A percentile compares a stretch with the other conserved stretches of the same genome.
phyloP scores from a whole-genome alignment of 1,140 invertebrate species.

The Aphelinus atriplicis region DNA sequence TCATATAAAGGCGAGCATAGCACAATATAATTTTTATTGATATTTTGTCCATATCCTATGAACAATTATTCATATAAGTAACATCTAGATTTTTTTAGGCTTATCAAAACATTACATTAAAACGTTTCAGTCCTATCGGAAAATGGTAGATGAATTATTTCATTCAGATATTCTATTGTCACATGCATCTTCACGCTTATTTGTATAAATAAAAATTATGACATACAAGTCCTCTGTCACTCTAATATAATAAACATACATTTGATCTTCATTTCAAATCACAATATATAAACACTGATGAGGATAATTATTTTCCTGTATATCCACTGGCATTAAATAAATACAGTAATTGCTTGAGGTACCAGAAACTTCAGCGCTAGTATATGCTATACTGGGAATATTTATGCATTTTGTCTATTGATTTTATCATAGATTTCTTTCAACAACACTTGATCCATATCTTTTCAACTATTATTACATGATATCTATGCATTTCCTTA shows the following conservation, averaged over 20 bases:
- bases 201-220: conserved; percentile 28
- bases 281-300: conserved; percentile 20
- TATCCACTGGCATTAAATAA: conserved; percentile 25
- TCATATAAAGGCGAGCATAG: conserved; percentile 20
- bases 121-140: conserved; percentile 9
- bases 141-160: background rate
- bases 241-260: conserved; percentile 1
- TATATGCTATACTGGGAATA: conserved; percentile 21
- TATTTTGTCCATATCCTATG: background rate
- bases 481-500: conserved; percentile 44
- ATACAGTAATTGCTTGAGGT: conserved; percentile 30
- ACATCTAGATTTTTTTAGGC: conserved; percentile 1
- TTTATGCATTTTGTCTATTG: too few species aligned
- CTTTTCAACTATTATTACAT: too few species aligned
- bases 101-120: conserved; percentile 6
- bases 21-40: too few species aligned
- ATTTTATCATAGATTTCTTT: too few species aligned
- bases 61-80: conserved; percentile 23
- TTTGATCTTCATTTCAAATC: conserved; percentile 25
- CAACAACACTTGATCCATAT: too few species aligned
- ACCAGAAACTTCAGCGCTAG: conserved; percentile 22
- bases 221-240: conserved; percentile 8
- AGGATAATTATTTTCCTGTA: conserved; percentile 19
- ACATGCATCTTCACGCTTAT: background rate
- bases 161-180: conserved; percentile 18